A percentile compares a stretch with the other conserved stretches of the same genome.
phyloP scores from a whole-genome alignment of 2,113 vertebrate species.

The Leiothrix lutea region DNA sequence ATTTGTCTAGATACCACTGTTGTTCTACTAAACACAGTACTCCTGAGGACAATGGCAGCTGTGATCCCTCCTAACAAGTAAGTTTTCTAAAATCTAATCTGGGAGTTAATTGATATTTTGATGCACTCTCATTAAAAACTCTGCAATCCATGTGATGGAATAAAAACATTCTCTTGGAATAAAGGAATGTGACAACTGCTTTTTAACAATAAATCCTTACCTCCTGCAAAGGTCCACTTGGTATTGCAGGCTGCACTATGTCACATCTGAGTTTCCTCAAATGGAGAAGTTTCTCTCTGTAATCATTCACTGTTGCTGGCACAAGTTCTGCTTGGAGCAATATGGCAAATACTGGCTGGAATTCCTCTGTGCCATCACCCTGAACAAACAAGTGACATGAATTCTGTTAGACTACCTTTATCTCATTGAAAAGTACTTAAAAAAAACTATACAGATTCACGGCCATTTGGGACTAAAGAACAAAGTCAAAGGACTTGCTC shows the following conservation, averaged over 20 bases:
- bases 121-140: neutral
- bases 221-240: slow-evolving; percentile 82
- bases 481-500: neutral
- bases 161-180: neutral
- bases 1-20: neutral
- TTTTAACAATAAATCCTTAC: slow-evolving; percentile 62
- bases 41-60: neutral
- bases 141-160: neutral
- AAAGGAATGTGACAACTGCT: neutral
- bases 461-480: neutral
- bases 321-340: slow-evolving; percentile 91
- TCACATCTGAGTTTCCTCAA: slow-evolving; percentile 90
- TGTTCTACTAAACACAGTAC: neutral
- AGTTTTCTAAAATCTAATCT: neutral
- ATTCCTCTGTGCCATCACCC: slow-evolving; percentile 73
- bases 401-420: neutral
- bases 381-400: slow-evolving; percentile 40
- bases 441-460: neutral
- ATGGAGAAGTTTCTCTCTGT: slow-evolving; percentile 94
- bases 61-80: neutral
- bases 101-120: neutral
- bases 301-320: slow-evolving; percentile 90
- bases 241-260: slow-evolving; percentile 77
- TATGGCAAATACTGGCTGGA: slow-evolving; percentile 80
- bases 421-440: neutral